Percentiles rank a stretch among this genome's conserved stretches.
Conservation (phyloP, 1,140 invertebrate species). For the Diachasma alloeum region DNA sequence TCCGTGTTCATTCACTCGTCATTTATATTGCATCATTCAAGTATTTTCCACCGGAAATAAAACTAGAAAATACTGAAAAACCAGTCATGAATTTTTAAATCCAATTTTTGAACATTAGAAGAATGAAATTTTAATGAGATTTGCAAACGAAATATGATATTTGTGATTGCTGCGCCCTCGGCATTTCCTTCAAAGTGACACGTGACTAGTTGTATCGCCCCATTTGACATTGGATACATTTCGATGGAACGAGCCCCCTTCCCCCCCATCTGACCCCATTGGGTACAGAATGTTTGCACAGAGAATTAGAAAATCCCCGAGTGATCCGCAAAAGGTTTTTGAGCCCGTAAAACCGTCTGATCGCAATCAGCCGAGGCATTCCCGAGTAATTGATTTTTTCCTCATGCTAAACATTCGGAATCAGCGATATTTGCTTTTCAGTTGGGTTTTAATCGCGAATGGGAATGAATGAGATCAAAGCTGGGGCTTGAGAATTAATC, state of each 20-base stretch:
- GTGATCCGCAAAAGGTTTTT: neutral
- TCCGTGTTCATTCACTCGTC: too few relatives aligned
- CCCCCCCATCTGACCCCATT: neutral
- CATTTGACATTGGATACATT: constrained; percentile 42
- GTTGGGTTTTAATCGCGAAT: constrained; percentile 14
- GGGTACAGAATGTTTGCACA: constrained; percentile 9
- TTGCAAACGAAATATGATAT: constrained; percentile 28
- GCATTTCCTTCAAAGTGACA: constrained; percentile 39
- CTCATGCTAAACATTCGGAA: constrained; percentile 34
- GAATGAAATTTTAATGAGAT: constrained; percentile 47
- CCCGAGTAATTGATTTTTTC: constrained; percentile 47
- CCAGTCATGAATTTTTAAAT: neutral
- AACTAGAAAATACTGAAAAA: too few relatives aligned
- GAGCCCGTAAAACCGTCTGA: constrained; percentile 11
- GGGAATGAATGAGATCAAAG: constrained; percentile 15
- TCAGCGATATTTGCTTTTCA: constrained; percentile 35
- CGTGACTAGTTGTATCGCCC: constrained; percentile 31
- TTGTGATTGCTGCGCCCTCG: neutral
- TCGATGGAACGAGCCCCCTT: constrained; percentile 33
- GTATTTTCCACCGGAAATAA: too few relatives aligned
- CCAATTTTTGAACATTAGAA: constrained; percentile 33
- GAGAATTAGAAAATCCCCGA: neutral
- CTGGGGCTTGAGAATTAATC: constrained; percentile 29
- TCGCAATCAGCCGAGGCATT: constrained; percentile 42
- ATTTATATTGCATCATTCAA: too few relatives aligned